Conservation (phyloP, 2,888 invertebrate species). For the Hydraecia micacea region DNA sequence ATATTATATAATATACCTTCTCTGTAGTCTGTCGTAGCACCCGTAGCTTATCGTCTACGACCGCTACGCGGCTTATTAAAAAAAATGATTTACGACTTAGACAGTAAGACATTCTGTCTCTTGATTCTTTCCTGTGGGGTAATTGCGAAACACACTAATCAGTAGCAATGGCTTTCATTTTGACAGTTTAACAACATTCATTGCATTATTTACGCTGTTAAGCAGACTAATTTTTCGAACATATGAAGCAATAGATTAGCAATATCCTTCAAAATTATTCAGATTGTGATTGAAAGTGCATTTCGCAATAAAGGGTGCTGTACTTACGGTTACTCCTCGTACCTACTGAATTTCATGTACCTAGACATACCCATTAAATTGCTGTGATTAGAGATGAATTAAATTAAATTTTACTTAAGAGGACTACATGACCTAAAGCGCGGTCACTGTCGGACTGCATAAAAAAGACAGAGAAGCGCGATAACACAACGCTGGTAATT, state of each 20-base stretch:
- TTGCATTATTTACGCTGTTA: not conserved
- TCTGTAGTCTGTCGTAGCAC: conserved; percentile 14
- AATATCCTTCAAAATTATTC: too few species aligned
- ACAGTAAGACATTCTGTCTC: not conserved
- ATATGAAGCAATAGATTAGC: not conserved
- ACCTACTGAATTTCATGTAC: not conserved
- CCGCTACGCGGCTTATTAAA: not conserved
- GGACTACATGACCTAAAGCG: too few species aligned
- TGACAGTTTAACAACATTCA: not conserved
- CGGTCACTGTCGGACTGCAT: too few species aligned
- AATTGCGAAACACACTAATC: not conserved
- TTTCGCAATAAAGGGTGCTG: too few species aligned
- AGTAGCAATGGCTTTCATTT: not conserved
- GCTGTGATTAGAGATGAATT: not conserved
- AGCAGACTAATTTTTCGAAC: not conserved
- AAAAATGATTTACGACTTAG: not conserved
- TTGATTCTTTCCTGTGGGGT: not conserved
- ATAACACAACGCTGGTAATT: too few species aligned
- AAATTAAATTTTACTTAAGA: too few species aligned
- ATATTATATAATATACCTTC: not conserved
- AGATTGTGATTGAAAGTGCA: not conserved
- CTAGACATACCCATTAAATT: not conserved
- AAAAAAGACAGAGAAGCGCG: too few species aligned
- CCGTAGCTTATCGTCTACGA: conserved; percentile 21
- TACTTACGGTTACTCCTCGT: not conserved